Evolutionary conservation across 2,113 vertebrate species (phyloP), one percentile per base, ranked within the genome.

Genomic region (Megaleporinus macrocephalus): DNA sequence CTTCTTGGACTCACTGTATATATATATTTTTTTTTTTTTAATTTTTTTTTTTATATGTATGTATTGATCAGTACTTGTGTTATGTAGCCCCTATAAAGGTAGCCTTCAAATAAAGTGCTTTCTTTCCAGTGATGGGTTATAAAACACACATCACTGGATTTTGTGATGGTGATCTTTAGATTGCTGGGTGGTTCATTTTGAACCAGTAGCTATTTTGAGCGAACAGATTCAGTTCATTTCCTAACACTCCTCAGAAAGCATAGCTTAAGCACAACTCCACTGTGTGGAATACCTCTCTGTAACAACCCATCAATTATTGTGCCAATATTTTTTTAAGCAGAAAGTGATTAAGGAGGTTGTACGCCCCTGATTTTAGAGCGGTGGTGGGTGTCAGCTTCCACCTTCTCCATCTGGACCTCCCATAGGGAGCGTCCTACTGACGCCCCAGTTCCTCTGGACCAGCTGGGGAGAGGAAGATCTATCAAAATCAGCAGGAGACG

Each of bases 401-500:
- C 61, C 76, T 83, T 49, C 72, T 59, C 79, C 82, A 82, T 83
- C 77, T 73, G 84, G 36, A 26, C 62, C 59, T 66, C 79, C 73
- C 30, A 73, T 69, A 49, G 68, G 51, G 72, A 70, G 68, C 20
- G 33, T 82, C 26, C 72, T 29, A 73, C 76, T 82, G 76, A 79
- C 59, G 71, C 0, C 44, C 69, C 69, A 68, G 73, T 76, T 73
- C 66, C 73, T 69, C n/a, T 76, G 73, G 77, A 80, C 73, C 15
- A 47, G 33, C 29, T 36, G 36, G 11, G 59, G 66, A 73, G 65
- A 75, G 62, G 47, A 65, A 68, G 59, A 83, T 83, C 73, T 71
- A 73, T 86, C 84, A 80, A 80, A 83, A 76, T 77, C 83, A 77
- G 86, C 73, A 78, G 77, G 66, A 84, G 73, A 72, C 76, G 59